Evolutionary conservation across 2,888 invertebrate genomes (phyloP), one percentile per base, ranked within the genome.

Genomic region (Branchellion lobata): DNA sequence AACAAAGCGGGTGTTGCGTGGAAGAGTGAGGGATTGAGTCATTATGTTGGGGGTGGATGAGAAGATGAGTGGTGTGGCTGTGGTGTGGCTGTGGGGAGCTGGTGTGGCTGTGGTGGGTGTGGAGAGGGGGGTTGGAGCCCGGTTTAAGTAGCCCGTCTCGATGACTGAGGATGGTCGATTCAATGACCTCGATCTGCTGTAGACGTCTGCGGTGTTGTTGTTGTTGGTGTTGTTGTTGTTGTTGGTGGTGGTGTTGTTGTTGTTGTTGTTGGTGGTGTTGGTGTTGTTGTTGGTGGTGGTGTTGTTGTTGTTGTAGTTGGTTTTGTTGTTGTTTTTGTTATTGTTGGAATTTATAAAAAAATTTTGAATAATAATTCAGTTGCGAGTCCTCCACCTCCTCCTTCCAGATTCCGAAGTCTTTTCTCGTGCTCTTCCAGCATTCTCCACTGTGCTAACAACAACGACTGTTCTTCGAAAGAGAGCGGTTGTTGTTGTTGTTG

Each of bases 381-480:
- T 18, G 21, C 73, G 14, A 75, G 29, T 53, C 75, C 14, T 29
- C 51, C 31, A 51, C 75, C 14, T 29, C 3, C 31, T 75, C 40
- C 51, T 75, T 75, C 75, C 57, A 75, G 29, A 24, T 29, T 40
- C 29, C 51, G 47, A 47, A 75, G 27, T 31, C 75, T 75, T 29
- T 31, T 75, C 75, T 75, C 75, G 31, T 75, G 75, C 40, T 75
- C 75, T 31, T 75, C 75, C 31, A 75, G 29, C 57, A 75, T 36
- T 29, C 29, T 51, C 75, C 75, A 75, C n/a, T 75, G 75, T 3
- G 75, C 75, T 29, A 75, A 29, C 1, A 75, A 51, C n/a, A 31
- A 51, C 51, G 40, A 51, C 14, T 24, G 27, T 18, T 33, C 34
- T 51, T 75, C 51, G 8, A 53, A 27, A 14, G n/a, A 53, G 0